These are phyloP conservation scores for Lepidonotus clava DNA, from an alignment of 2,888 invertebrate species.

Conservation along the genomic window DNA sequence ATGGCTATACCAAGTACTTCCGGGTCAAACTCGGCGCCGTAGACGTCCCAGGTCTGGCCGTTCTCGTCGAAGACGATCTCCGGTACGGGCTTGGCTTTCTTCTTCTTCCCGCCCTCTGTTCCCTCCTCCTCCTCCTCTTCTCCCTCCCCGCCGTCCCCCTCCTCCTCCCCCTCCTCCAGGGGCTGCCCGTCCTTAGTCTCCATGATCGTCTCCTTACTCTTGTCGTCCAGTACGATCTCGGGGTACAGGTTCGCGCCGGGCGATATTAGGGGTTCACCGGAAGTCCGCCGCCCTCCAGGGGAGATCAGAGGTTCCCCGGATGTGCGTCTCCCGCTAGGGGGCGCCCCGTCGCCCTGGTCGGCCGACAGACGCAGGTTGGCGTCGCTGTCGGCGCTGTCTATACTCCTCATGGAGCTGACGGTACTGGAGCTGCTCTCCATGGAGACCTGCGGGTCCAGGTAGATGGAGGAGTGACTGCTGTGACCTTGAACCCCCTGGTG, in stretches of 20 bases:
- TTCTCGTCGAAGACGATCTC: slow-evolving; percentile 68
- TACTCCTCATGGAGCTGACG: slow-evolving; percentile 41
- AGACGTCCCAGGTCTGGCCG: slow-evolving; percentile 71
- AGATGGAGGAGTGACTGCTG: neutral
- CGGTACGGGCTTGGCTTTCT: slow-evolving; percentile 52
- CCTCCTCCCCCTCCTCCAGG: neutral
- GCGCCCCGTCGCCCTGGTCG: neutral
- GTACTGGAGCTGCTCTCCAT: slow-evolving; percentile 56
- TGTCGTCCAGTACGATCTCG: slow-evolving; percentile 50
- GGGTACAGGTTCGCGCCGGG: slow-evolving; percentile 21
- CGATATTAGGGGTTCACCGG: neutral
- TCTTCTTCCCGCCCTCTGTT: neutral
- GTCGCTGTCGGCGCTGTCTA: slow-evolving; percentile 15
- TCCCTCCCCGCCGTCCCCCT: neutral
- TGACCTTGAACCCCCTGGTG: neutral
- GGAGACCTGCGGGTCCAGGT: slow-evolving; percentile 52
- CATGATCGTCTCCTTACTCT: slow-evolving; percentile 48
- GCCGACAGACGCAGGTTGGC: neutral
- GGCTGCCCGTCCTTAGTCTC: neutral
- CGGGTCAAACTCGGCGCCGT: slow-evolving; percentile 70
- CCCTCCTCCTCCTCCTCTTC: neutral
- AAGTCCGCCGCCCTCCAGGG: neutral
- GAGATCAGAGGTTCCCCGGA: neutral
- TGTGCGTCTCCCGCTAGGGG: neutral
- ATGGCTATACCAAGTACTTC: slow-evolving; percentile 68